A percentile compares a stretch with the other conserved stretches of the same genome.
Evolutionary conservation across 2,888 invertebrate genomes (phyloP).

Genomic region (Cheilosia grossa): DNA sequence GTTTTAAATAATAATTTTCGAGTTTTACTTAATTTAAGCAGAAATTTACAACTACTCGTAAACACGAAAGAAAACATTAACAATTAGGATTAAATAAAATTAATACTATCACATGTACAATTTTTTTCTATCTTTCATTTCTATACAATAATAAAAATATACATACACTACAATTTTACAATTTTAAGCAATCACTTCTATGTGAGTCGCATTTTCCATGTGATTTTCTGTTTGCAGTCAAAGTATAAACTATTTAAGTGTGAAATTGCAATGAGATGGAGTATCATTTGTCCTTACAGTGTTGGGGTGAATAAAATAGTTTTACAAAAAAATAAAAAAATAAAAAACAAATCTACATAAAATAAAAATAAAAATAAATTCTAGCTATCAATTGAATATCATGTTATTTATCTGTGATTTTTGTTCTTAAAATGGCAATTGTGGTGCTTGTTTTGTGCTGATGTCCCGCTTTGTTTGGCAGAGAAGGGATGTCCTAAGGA

Average conservation of each 20-base stretch:
- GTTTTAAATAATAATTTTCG: constrained; percentile 4
- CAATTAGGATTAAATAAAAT: constrained; percentile 74
- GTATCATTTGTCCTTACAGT: constrained; percentile 32
- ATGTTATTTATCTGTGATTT: constrained; percentile 48
- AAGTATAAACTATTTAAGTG: constrained; percentile 61
- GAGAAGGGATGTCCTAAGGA: constrained; percentile 20
- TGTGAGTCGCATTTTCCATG: constrained; percentile 28
- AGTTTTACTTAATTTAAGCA: constrained; percentile 33
- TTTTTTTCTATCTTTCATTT: constrained; percentile 53
- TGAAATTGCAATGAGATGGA: constrained; percentile 68
- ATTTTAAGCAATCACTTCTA: constrained; percentile 22
- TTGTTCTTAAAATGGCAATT: constrained; percentile 69
- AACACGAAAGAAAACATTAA: constrained; percentile 39
- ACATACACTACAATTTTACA: constrained; percentile 28
- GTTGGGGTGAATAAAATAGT: constrained; percentile 62
- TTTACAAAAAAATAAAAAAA: constrained; percentile 52
- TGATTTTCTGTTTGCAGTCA: constrained; percentile 55
- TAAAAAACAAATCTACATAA: constrained; percentile 12
- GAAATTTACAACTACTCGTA: constrained; percentile 36
- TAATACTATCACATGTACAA: constrained; percentile 74
- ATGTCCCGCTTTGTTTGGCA: constrained; percentile 36
- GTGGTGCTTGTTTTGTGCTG: constrained; percentile 46
- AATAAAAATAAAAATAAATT: constrained; percentile 77
- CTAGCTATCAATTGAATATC: constrained; percentile 78
- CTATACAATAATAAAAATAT: constrained; percentile 64